Evolutionary conservation across 2,797 vertebrate genomes (phyloP).

Genomic region (Melanotaenia pygmaea): DNA sequence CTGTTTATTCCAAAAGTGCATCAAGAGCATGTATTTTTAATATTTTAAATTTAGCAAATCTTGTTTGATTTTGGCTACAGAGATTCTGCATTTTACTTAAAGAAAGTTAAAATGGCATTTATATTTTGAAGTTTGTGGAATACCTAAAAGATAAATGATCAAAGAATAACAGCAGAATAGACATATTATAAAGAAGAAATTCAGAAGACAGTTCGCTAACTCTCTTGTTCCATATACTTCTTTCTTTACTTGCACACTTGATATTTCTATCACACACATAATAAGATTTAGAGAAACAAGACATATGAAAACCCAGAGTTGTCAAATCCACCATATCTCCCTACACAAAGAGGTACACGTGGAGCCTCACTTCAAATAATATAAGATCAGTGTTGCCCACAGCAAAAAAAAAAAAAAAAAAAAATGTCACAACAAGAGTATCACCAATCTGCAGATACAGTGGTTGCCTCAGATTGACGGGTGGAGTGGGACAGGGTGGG

Average conservation of each 20-base stretch:
- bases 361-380: too few species aligned
- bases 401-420: too few species aligned
- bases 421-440: too few species aligned
- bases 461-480: too few species aligned
- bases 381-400: too few species aligned
- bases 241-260: background rate
- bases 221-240: background rate
- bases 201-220: background rate
- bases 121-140: background rate
- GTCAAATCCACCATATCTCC: too few species aligned
- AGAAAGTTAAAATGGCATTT: background rate
- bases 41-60: constrained; percentile 15
- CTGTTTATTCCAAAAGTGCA: constrained; percentile 23
- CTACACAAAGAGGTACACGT: too few species aligned
- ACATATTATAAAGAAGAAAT: background rate
- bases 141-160: background rate
- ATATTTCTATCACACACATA: too few species aligned
- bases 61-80: constrained; percentile 5
- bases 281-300: too few species aligned
- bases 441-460: too few species aligned
- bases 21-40: constrained; percentile 10
- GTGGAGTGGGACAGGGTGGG: too few species aligned
- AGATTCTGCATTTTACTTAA: background rate
- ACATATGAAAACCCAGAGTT: too few species aligned
- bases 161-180: background rate